phyloP scores from a whole-genome alignment of 2,113 vertebrate genomes.

The Ahaetulla prasina region DNA sequence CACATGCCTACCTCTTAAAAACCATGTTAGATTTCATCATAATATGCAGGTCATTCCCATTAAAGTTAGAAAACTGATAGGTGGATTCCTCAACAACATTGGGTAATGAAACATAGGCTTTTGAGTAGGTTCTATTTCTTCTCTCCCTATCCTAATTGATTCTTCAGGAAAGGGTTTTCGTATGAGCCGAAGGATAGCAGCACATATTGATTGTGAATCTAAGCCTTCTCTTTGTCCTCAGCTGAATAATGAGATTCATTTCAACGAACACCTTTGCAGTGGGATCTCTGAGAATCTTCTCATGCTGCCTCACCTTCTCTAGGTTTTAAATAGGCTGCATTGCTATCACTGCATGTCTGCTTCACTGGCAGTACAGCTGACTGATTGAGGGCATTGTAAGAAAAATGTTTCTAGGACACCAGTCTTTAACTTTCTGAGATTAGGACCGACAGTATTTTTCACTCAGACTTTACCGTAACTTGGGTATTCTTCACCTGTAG shows the following conservation, averaged over 20 bases:
- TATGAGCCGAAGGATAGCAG: not conserved
- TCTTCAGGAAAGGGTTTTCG: not conserved
- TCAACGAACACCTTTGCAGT: not conserved
- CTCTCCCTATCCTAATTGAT: not conserved
- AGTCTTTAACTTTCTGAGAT: not conserved
- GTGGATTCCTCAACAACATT: not conserved
- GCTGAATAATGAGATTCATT: not conserved
- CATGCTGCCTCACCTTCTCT: not conserved
- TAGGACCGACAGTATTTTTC: not conserved
- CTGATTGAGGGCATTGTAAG: not conserved
- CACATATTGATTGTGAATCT: not conserved
- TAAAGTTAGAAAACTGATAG: not conserved
- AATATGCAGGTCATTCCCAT: not conserved
- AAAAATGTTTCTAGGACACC: not conserved
- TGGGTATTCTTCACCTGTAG: not conserved
- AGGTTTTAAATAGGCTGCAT: not conserved
- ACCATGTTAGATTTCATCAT: not conserved
- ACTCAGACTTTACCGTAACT: not conserved
- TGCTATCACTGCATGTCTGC: not conserved
- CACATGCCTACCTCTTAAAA: not conserved
- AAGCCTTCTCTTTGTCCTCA: not conserved
- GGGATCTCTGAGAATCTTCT: not conserved
- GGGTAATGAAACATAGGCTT: not conserved
- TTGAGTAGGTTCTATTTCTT: not conserved
- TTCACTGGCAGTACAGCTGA: not conserved